Percentiles rank a stretch among this genome's conserved stretches.
These are phyloP conservation scores for Augiades crinisus DNA, from an alignment of 2,888 invertebrate species.

Conservation along the genomic window DNA sequence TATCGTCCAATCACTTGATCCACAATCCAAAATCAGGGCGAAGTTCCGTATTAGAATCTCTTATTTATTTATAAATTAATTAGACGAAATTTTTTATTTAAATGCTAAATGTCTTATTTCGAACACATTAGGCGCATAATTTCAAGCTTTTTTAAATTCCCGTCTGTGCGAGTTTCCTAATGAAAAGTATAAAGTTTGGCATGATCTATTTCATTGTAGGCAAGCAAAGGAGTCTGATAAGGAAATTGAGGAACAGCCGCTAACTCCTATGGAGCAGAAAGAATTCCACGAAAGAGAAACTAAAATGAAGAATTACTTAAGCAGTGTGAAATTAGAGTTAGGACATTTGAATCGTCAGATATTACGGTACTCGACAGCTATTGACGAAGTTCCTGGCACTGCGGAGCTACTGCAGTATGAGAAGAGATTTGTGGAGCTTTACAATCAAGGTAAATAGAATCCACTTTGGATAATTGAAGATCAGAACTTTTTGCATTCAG, in stretches of 20 bases:
- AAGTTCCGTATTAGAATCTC: no score
- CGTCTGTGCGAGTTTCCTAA: no score
- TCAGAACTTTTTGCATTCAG: no score
- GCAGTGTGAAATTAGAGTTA: conserved; percentile 81
- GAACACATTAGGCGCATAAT: no score
- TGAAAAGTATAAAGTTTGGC: no score
- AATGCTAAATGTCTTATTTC: no score
- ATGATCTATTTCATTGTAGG: conserved; percentile 39
- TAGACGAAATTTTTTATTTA: no score
- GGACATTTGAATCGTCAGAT: conserved; percentile 91
- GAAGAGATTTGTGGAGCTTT: conserved; percentile 96
- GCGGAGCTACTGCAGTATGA: conserved; percentile 98
- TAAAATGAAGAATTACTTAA: conserved; percentile 61
- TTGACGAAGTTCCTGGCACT: conserved; percentile 96
- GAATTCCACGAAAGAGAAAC: conserved; percentile 65
- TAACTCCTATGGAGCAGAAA: conserved; percentile 58
- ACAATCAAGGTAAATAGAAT: conserved; percentile 87
- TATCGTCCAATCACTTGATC: no score
- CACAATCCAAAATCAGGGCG: no score
- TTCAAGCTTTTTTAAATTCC: no score
- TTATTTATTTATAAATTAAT: no score
- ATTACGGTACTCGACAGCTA: conserved; percentile 89
- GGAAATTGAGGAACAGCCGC: conserved; percentile 56
- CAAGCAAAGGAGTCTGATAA: conserved; percentile 48
- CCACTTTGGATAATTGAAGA: no score